Evolutionary conservation across 2,113 vertebrate species (phyloP).

Genomic region (Lophochroa leadbeateri): DNA sequence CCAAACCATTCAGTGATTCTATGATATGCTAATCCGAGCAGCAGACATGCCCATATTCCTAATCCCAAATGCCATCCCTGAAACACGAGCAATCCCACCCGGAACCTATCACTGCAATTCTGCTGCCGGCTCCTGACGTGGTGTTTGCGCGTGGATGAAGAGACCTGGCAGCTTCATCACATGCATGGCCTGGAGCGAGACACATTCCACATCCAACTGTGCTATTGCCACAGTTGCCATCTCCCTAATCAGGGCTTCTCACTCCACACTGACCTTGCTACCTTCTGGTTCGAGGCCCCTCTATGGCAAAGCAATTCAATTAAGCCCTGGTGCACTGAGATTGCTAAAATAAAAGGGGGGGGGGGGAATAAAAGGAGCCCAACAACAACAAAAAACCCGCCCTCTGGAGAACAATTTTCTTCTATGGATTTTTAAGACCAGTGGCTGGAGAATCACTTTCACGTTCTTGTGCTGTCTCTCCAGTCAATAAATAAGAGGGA

Average conservation of each 20-base stretch:
- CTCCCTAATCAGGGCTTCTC: background rate
- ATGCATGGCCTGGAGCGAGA: rapidly evolving
- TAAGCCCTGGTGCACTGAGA: conserved; percentile 39
- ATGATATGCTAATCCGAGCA: background rate
- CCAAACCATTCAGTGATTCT: background rate
- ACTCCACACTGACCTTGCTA: background rate
- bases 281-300: background rate
- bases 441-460: conserved; percentile 61
- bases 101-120: rapidly evolving
- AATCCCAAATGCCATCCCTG: rapidly evolving
- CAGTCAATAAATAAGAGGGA: conserved; percentile 78
- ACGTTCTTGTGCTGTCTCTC: conserved; percentile 66
- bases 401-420: conserved; percentile 65
- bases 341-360: background rate
- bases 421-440: conserved; percentile 72
- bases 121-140: rapidly evolving
- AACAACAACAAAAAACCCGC: background rate
- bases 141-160: rapidly evolving
- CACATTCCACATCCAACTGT: rapidly evolving
- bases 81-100: background rate
- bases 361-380: background rate
- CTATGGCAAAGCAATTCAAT: conserved; percentile 46
- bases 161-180: background rate
- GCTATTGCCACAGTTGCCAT: background rate
- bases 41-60: background rate